Evolutionary conservation across 2,113 vertebrate genomes (phyloP).

Genomic region (Antechinus flavipes): DNA sequence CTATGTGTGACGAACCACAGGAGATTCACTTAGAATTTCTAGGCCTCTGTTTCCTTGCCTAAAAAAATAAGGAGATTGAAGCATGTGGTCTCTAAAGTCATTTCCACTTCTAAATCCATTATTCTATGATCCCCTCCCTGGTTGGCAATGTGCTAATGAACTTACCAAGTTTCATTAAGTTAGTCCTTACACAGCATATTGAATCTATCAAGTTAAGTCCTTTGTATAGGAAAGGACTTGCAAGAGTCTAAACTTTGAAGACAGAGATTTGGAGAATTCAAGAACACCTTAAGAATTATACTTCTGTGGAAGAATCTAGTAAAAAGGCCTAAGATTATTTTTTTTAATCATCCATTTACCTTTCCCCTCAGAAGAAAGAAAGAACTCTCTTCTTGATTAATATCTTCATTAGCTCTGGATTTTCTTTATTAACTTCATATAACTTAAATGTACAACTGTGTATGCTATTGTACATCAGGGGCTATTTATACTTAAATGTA

Average conservation of each 20-base stretch:
- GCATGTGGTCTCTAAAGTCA: background rate
- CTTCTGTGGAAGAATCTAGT: background rate
- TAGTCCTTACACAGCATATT: background rate
- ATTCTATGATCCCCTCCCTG: background rate
- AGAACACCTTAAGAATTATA: background rate
- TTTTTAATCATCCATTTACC: background rate
- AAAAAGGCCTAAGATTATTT: background rate
- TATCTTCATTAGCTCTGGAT: background rate
- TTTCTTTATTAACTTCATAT: background rate
- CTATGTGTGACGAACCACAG: too few species aligned
- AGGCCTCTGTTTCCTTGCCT: background rate
- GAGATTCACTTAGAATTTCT: background rate
- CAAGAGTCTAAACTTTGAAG: background rate
- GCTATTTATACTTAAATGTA: background rate
- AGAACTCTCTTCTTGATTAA: background rate
- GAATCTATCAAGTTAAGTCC: background rate
- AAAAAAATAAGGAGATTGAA: background rate
- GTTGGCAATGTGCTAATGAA: background rate
- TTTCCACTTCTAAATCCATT: background rate
- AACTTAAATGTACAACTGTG: background rate
- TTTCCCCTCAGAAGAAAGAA: background rate
- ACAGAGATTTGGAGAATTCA: background rate
- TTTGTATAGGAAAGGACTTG: background rate
- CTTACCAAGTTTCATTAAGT: background rate
- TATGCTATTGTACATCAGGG: constrained; percentile 1